Percentiles rank a stretch among this genome's conserved stretches.
Evolutionary conservation across 2,888 invertebrate species (phyloP).

Genomic region (Melanophora roralis): DNA sequence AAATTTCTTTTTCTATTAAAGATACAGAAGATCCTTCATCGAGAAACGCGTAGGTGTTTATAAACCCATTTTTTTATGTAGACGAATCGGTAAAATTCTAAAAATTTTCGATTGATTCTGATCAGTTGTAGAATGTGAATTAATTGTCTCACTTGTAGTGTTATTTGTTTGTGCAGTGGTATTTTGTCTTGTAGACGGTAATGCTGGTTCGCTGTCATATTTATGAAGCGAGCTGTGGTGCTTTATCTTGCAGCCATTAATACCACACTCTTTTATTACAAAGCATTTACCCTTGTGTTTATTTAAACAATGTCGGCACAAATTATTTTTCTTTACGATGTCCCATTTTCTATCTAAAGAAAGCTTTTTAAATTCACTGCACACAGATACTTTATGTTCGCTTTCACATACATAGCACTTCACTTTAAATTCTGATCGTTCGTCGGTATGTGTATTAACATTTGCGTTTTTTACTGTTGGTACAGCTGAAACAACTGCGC

Average conservation of each 20-base stretch:
- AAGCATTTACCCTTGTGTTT: conserved; percentile 27
- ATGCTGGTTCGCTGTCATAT: too few relatives aligned
- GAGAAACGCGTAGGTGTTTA: background rate
- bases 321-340: conserved; percentile 27
- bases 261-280: background rate
- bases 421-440: background rate
- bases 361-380: conserved; percentile 34
- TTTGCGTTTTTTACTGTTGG: conserved; percentile 11
- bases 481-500: conserved; percentile 30
- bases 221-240: background rate
- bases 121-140: background rate
- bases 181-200: too few relatives aligned
- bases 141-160: background rate
- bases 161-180: too few relatives aligned
- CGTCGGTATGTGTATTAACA: background rate
- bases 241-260: background rate
- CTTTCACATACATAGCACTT: conserved; percentile 17
- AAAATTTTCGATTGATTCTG: background rate
- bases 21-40: background rate
- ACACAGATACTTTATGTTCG: conserved; percentile 27
- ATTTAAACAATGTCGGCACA: conserved; percentile 52
- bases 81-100: background rate
- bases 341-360: conserved; percentile 39
- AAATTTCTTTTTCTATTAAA: background rate
- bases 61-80: background rate